Base-by-base conservation (phyloP, 1,140 invertebrate species). In the Trichomalopsis sarcophagae region DNA sequence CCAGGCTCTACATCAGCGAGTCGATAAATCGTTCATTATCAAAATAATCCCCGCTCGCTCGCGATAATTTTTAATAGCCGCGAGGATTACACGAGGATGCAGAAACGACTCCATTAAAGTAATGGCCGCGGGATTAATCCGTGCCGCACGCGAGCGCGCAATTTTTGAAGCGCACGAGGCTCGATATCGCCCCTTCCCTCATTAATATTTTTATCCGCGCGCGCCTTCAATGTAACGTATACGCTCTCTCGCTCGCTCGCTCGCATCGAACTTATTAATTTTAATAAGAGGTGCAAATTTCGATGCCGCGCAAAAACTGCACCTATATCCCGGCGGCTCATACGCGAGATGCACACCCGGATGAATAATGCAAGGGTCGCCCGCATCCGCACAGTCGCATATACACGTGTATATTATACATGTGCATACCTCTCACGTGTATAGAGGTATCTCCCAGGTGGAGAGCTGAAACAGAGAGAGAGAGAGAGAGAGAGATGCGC, bases 241-340 rank as follows among this genome's bases (percentile, higher is more conserved):
- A 62, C 55, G 55, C 55, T 62, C 21, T 2, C 23, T 27, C 27
- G 73, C 76, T 13, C 27, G 76, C 23, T 27, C 27, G 73, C 76
- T 13, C 27, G 76, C 11, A 23, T 50, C 76, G 7, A 23, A 68
- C 27, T 55, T 36, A 84, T 80, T 84, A 80, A 74, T 74, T 84
- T 80, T 80, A 79, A 84, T 84, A 84, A 84, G 66, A 79, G 69
- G 36, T 47, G 77, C 77, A 69, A 79, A 84, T 79, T 84, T 84
- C 74, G 50, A 75, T 50, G 71, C 47, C 7, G 71, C 7, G 71
- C 69, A 73, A 73, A 82, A 82, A 73, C 44, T 2, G 17, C 47
- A 27, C 47, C 36, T n/a, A 27, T 23, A 77, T 30, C 23, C 23
- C 17, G 55, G 1, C 17, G 69, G 27, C 27, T 27, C 27, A 27